phyloP scores from a whole-genome alignment of 1,140 invertebrate genomes.

The Drosophila willistoni region DNA sequence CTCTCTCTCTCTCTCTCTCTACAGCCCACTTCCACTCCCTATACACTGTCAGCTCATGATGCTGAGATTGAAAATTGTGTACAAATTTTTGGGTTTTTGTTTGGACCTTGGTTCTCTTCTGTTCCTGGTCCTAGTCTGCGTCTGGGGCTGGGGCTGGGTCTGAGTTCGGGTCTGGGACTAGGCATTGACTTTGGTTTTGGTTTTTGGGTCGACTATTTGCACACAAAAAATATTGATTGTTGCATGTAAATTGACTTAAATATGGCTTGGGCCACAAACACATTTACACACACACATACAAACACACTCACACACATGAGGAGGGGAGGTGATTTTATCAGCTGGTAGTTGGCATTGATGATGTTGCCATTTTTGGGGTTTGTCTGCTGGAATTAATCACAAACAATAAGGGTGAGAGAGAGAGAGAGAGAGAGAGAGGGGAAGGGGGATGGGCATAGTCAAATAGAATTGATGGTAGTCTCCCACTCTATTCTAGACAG shows the following conservation, averaged over 20 bases:
- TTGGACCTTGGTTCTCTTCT: conserved; percentile 25
- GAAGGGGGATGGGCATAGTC: neutral
- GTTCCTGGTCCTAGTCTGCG: neutral
- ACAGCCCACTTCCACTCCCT: neutral
- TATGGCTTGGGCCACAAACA: conserved; percentile 49
- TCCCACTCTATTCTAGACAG: neutral
- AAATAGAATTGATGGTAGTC: neutral
- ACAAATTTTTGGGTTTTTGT: conserved; percentile 60
- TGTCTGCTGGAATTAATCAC: conserved; percentile 28
- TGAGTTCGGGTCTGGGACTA: neutral
- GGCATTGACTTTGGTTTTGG: neutral
- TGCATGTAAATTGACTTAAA: conserved; percentile 68
- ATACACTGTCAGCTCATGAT: conserved; percentile 24
- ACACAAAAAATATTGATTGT: conserved; percentile 68
- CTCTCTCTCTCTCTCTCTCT: neutral
- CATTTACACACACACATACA: conserved; percentile 15
- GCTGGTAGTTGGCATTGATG: conserved; percentile 59
- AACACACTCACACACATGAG: conserved; percentile 10
- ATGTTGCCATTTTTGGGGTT: conserved; percentile 50
- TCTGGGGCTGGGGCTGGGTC: neutral
- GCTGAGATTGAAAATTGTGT: conserved; percentile 62
- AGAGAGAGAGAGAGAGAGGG: no score
- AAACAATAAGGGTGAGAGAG: neutral
- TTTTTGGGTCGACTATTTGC: conserved; percentile 51
- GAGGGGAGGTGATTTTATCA: conserved; percentile 39